Percentiles rank a stretch among this genome's conserved stretches.
These are phyloP conservation scores for Polyploca ridens DNA, from an alignment of 2,888 invertebrate genomes.

Conservation along the genomic window DNA sequence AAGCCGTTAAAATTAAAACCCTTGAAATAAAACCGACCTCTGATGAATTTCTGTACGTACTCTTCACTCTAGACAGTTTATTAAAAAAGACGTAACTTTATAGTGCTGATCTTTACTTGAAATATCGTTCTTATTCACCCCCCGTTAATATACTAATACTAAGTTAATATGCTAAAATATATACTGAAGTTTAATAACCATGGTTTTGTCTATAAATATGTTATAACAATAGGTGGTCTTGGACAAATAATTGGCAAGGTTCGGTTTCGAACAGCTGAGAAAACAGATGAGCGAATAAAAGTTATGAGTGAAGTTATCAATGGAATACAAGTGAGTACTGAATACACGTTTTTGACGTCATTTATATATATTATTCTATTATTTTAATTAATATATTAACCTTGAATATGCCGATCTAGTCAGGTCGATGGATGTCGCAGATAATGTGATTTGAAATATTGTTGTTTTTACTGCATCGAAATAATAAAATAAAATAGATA, in stretches of 20 bases:
- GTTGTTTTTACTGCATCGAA: too few species aligned
- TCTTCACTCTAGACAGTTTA: too few species aligned
- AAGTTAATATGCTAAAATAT: too few species aligned
- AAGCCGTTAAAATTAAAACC: too few species aligned
- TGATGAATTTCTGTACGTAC: too few species aligned
- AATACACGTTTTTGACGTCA: constrained; percentile 55
- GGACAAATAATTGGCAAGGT: constrained; percentile 83
- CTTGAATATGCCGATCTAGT: not conserved
- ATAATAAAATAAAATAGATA: too few species aligned
- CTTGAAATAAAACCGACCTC: too few species aligned
- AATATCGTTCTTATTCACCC: too few species aligned
- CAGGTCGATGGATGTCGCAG: not conserved
- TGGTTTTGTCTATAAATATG: not conserved
- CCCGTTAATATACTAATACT: too few species aligned
- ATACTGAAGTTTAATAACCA: not conserved
- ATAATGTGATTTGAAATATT: not conserved
- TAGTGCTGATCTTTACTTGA: too few species aligned
- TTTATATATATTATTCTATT: constrained; percentile 6
- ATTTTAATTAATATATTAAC: not conserved
- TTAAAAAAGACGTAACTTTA: too few species aligned
- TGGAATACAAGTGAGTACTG: constrained; percentile 93
- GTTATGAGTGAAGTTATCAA: constrained; percentile 97
- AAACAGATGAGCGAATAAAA: constrained; percentile 95
- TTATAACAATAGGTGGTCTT: constrained; percentile 72
- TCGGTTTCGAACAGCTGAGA: constrained; percentile 90